A percentile compares a stretch with the other conserved stretches of the same genome.
These are phyloP conservation scores for Pycnomerus fuliginosus DNA, from an alignment of 2,888 invertebrate genomes.

Conservation along the genomic window DNA sequence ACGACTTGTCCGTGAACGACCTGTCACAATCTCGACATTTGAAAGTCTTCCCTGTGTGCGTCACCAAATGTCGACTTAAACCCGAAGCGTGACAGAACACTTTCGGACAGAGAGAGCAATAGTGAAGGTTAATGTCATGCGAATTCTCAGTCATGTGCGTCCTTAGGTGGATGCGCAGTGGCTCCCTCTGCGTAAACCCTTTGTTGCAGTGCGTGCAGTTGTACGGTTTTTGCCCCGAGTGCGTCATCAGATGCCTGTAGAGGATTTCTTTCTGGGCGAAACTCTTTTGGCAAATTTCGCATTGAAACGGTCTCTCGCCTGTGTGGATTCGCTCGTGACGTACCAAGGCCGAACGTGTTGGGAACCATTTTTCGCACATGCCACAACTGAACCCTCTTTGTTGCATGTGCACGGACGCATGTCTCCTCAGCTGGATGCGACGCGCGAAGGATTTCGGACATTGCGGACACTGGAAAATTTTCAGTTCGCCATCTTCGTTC, in stretches of 20 bases:
- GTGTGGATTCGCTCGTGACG: conserved; percentile 71
- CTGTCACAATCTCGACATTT: conserved; percentile 66
- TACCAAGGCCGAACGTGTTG: conserved; percentile 65
- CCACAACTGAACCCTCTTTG: conserved; percentile 61
- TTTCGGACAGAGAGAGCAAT: conserved; percentile 67
- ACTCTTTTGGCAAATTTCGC: conserved; percentile 59
- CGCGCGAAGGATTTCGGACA: conserved; percentile 66
- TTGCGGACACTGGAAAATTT: conserved; percentile 60
- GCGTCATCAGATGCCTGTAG: conserved; percentile 61
- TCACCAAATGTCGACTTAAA: conserved; percentile 65
- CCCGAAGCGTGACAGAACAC: conserved; percentile 64
- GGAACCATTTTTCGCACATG: conserved; percentile 67
- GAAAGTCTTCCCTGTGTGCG: conserved; percentile 65
- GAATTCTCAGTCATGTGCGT: conserved; percentile 60
- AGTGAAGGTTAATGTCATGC: conserved; percentile 61
- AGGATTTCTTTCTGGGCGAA: conserved; percentile 76
- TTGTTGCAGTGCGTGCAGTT: conserved; percentile 65
- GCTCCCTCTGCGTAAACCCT: conserved; percentile 72
- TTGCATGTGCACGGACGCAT: conserved; percentile 62
- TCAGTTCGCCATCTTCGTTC: conserved; percentile 50
- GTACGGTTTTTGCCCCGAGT: conserved; percentile 65
- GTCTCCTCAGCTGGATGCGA: conserved; percentile 61
- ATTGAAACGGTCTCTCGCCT: conserved; percentile 59
- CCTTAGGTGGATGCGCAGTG: conserved; percentile 63
- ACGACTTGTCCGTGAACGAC: conserved; percentile 71